These are phyloP conservation scores for Antedon mediterranea DNA, from an alignment of 53 echinoderm and acorn worm species.

Conservation along the genomic window DNA sequence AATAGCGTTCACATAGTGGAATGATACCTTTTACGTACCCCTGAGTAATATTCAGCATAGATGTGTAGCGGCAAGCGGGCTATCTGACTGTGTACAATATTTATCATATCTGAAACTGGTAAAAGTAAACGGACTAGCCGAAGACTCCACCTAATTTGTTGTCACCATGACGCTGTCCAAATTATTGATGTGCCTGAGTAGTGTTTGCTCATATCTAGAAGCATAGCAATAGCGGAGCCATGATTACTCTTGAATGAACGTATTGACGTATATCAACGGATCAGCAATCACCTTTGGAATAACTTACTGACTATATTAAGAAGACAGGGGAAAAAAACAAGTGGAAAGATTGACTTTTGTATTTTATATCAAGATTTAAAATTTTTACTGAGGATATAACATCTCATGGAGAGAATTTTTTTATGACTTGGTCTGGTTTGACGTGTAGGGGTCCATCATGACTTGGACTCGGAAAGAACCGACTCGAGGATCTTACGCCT, in stretches of 20 bases:
- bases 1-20: background rate
- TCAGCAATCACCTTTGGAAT: background rate
- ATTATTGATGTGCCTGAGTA: background rate
- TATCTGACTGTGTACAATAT: background rate
- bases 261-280: background rate
- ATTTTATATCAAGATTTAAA: background rate
- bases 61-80: background rate
- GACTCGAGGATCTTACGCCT: slow-evolving; percentile 77
- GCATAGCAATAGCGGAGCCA: background rate
- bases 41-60: background rate
- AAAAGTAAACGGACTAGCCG: background rate
- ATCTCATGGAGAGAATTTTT: background rate
- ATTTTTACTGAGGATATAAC: background rate
- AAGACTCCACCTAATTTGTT: background rate
- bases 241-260: background rate
- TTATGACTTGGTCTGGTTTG: background rate
- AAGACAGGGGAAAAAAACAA: background rate
- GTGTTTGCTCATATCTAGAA: background rate
- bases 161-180: background rate
- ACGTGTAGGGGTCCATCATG: slow-evolving; percentile 23
- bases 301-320: background rate
- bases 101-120: background rate
- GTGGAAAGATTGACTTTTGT: too few relatives aligned
- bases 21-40: background rate
- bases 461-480: slow-evolving; percentile 84